phyloP scores from a whole-genome alignment of 2,888 invertebrate species.

The Agrilus cyanescens region DNA sequence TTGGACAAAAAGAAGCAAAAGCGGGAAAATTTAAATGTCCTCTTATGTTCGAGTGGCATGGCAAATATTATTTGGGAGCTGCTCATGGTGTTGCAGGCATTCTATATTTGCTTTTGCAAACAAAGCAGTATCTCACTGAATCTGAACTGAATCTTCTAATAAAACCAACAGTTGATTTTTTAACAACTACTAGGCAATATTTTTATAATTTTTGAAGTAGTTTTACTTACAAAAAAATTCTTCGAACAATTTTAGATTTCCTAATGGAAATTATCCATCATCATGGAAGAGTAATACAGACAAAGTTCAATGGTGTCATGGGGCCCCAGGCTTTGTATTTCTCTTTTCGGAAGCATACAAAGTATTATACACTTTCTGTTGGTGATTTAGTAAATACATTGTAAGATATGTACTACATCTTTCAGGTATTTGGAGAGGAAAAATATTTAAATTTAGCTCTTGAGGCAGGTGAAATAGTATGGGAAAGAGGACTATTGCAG shows the following conservation, averaged over 20 bases:
- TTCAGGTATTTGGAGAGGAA: constrained; percentile 54
- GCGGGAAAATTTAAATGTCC: constrained; percentile 46
- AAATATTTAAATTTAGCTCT: constrained; percentile 57
- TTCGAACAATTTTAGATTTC: constrained; percentile 28
- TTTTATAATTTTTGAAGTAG: background rate
- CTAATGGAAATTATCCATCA: constrained; percentile 66
- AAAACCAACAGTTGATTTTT: constrained; percentile 53
- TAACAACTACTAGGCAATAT: constrained; percentile 38
- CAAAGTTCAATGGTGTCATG: constrained; percentile 88
- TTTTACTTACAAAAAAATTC: background rate
- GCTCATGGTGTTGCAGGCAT: constrained; percentile 85
- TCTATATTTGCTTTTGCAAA: constrained; percentile 68
- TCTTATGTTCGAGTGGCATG: constrained; percentile 80
- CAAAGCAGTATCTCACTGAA: constrained; percentile 43
- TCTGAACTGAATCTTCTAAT: constrained; percentile 46
- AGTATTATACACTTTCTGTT: constrained; percentile 37
- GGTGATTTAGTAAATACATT: constrained; percentile 7
- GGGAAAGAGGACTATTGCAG: constrained; percentile 65
- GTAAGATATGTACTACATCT: constrained; percentile 4
- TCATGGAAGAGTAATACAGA: constrained; percentile 59
- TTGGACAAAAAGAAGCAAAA: constrained; percentile 50
- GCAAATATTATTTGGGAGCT: constrained; percentile 73
- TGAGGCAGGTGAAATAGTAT: constrained; percentile 64
- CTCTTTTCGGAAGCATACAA: constrained; percentile 55
- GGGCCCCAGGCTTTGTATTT: constrained; percentile 77